These are phyloP conservation scores for Erebia aethiops DNA, from an alignment of 2,888 invertebrate genomes.

Conservation along the genomic window DNA sequence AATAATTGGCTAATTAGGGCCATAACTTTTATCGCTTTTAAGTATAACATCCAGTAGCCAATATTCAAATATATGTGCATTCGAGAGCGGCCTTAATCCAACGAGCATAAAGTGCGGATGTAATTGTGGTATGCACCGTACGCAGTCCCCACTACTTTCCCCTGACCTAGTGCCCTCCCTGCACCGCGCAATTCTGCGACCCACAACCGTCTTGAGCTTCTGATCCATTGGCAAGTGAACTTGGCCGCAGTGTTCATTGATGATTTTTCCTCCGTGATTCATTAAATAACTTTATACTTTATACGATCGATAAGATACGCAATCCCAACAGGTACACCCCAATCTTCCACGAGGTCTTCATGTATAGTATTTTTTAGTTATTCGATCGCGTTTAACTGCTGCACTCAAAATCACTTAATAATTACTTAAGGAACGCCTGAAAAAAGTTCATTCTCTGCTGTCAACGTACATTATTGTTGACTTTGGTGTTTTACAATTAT, in stretches of 20 bases:
- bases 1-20: constrained; percentile 5
- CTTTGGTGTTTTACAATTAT: no score
- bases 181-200: constrained; percentile 58
- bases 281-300: not conserved
- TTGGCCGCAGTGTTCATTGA: constrained; percentile 9
- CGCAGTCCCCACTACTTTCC: constrained; percentile 77
- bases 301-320: no score
- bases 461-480: no score
- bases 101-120: constrained; percentile 51
- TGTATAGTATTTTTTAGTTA: no score
- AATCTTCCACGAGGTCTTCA: no score
- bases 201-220: constrained; percentile 60
- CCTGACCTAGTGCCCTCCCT: constrained; percentile 81
- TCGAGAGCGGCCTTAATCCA: constrained; percentile 44
- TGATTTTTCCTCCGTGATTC: not conserved
- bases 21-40: constrained; percentile 7
- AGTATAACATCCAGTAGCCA: constrained; percentile 25
- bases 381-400: no score
- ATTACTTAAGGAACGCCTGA: no score
- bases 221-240: constrained; percentile 23
- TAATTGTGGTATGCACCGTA: constrained; percentile 71
- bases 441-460: no score
- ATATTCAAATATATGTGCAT: constrained; percentile 38
- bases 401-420: no score
- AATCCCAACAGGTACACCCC: no score